These are phyloP conservation scores for Amphipoea lucens DNA, from an alignment of 2,888 invertebrate species.

Conservation along the genomic window DNA sequence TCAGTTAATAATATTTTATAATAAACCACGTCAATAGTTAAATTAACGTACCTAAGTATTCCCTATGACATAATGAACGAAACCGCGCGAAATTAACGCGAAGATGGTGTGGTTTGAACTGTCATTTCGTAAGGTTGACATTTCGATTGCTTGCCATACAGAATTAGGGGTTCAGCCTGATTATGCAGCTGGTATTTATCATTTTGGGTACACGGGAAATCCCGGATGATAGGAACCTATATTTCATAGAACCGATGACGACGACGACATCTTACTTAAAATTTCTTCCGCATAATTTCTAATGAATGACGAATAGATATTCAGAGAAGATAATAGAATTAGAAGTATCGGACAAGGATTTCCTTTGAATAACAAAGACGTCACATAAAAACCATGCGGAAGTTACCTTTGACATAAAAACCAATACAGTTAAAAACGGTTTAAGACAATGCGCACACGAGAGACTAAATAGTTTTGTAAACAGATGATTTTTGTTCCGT, in stretches of 20 bases:
- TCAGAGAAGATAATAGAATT: conserved; percentile 9
- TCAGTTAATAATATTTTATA: too few relatives aligned
- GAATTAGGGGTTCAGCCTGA: not conserved
- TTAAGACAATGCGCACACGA: not conserved
- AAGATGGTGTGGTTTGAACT: too few relatives aligned
- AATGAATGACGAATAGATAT: conserved; percentile 7
- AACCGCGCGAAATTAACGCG: too few relatives aligned
- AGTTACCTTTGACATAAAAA: conserved; percentile 20
- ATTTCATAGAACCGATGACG: not conserved
- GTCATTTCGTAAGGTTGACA: too few relatives aligned
- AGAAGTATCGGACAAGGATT: conserved; percentile 41
- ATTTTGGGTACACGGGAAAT: not conserved
- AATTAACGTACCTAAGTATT: too few relatives aligned
- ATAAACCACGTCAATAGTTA: too few relatives aligned
- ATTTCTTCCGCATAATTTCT: conserved; percentile 19
- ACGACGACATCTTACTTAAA: not conserved
- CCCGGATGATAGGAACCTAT: not conserved
- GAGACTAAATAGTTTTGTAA: not conserved
- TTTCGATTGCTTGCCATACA: too few relatives aligned
- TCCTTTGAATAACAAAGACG: conserved; percentile 43
- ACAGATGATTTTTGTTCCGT: not conserved
- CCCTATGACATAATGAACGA: too few relatives aligned
- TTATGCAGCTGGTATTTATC: not conserved
- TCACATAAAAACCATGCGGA: conserved; percentile 42
- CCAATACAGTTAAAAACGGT: not conserved